Evolutionary conservation across 2,888 invertebrate species (phyloP), one percentile per base, ranked within the genome.

Genomic region (Eubasilissa splendida): DNA sequence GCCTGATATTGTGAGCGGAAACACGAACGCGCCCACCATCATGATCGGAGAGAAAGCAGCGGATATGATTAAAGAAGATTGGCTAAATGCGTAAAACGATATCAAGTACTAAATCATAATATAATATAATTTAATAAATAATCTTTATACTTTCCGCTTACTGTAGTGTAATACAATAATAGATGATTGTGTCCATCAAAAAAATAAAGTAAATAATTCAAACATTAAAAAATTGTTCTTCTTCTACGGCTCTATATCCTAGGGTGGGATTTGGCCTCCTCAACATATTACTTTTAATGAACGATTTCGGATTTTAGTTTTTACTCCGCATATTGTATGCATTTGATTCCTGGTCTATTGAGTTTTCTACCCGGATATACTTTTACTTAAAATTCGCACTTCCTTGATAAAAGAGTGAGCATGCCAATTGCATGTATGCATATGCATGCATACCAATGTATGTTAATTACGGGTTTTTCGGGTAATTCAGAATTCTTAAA

Each of bases 41-140:
- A 96, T 96, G 96, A 96, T 96, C 77, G 96, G 93, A 0, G 96
- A 97, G 86, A 95, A 95, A 85, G 95, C 92, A 0, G 92, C 95
- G 0, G 96, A 96, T 87, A 91, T 95, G 89, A 94, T 96, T 75
- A 95, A 95, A 86, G 91, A 94, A 85, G 79, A 81, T 12, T 76
- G 60, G 12, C 0, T 68, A 1, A 1, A 68, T 68, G 50, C 42
- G n/a, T 42, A 42, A 42, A 42, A 4, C 42, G 42, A 42, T 22
- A 1, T 22, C 22, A 22, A 22, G 22, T 22, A 22, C 22, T 22
- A 22, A 22, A 22, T 22, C 22, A 58, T 8, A 58, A 58, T 8
- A 56, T 56, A 56, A 56, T 56, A 58, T n/a, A n/a, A 58, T 58
- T n/a, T 8, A 58, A 58, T 4, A 58, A 3, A n/a, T 58, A 4